These are phyloP conservation scores for Drosophila suzukii DNA, from an alignment of 1,140 invertebrate species.

Conservation along the genomic window DNA sequence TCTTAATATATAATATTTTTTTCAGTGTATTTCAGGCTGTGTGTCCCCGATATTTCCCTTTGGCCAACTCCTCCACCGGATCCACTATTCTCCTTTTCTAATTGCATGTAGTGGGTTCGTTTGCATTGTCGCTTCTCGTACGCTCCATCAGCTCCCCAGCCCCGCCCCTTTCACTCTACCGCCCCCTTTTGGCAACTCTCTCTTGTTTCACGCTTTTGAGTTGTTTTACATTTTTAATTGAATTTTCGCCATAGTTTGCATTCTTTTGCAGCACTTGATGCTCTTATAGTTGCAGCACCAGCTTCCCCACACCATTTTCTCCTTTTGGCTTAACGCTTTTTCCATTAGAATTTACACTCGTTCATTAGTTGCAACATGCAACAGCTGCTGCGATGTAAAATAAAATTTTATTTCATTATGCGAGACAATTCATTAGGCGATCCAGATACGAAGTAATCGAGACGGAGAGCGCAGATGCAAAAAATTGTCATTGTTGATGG, in stretches of 20 bases:
- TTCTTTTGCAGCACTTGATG: constrained; percentile 58
- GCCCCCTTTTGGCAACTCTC: constrained; percentile 10
- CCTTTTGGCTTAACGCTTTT: constrained; percentile 61
- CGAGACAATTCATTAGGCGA: constrained; percentile 69
- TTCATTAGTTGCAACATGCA: constrained; percentile 79
- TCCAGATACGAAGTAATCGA: constrained; percentile 11
- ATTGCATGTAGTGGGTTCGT: constrained; percentile 79
- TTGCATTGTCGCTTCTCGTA: constrained; percentile 70
- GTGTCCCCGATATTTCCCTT: constrained; percentile 20
- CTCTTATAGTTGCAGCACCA: constrained; percentile 10
- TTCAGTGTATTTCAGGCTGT: neutral
- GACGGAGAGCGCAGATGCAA: constrained; percentile 28
- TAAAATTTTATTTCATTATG: constrained; percentile 78
- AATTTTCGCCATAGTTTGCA: constrained; percentile 81
- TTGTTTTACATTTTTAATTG: constrained; percentile 83
- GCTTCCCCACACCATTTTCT: neutral
- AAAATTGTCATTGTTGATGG: constrained; percentile 22
- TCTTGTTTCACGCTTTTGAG: constrained; percentile 63
- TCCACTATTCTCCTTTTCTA: constrained; percentile 47
- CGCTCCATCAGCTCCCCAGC: constrained; percentile 57
- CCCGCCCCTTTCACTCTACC: neutral
- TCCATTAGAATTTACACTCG: constrained; percentile 81
- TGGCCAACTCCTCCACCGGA: constrained; percentile 6
- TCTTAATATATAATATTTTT: neutral
- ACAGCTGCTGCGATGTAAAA: constrained; percentile 57